Evolutionary conservation across 1,140 invertebrate species (phyloP).

Genomic region (Aphelenchoides avenae): DNA sequence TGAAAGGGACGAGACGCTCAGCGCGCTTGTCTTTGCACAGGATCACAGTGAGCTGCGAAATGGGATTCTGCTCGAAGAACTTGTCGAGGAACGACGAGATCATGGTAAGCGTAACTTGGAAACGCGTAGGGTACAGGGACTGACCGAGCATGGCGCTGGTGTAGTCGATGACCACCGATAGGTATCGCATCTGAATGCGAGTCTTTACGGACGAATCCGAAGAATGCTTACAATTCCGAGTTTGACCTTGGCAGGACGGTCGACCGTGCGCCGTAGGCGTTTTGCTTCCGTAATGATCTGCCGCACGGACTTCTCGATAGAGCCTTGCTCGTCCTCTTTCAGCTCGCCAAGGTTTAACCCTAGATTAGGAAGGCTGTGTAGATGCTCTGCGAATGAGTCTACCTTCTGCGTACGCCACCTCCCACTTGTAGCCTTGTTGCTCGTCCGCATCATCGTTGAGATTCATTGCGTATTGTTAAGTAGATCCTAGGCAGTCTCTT

Average conservation of each 20-base stretch:
- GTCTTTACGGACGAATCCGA: background rate
- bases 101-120: slow-evolving; percentile 13
- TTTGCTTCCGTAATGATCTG: slow-evolving; percentile 25
- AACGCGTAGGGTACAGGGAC: slow-evolving; percentile 21
- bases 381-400: slow-evolving; percentile 7
- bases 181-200: slow-evolving; percentile 27
- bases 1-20: slow-evolving; percentile 18
- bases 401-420: slow-evolving; percentile 32
- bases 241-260: slow-evolving; percentile 15
- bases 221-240: slow-evolving; percentile 27
- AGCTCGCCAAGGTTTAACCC: slow-evolving; percentile 6
- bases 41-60: slow-evolving; percentile 30
- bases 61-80: slow-evolving; percentile 33
- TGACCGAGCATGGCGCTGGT: slow-evolving; percentile 23
- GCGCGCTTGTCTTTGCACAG: slow-evolving; percentile 23
- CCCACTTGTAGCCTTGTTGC: slow-evolving; percentile 29
- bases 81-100: slow-evolving; percentile 21
- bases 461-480: too few relatives aligned
- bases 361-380: background rate
- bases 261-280: slow-evolving; percentile 22
- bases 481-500: too few relatives aligned
- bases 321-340: slow-evolving; percentile 29
- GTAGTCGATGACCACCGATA: slow-evolving; percentile 21
- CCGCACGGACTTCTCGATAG: slow-evolving; percentile 22
- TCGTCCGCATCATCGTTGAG: too few relatives aligned